phyloP scores from a whole-genome alignment of 2,888 invertebrate genomes.

The Glaucopsyche alexis region DNA sequence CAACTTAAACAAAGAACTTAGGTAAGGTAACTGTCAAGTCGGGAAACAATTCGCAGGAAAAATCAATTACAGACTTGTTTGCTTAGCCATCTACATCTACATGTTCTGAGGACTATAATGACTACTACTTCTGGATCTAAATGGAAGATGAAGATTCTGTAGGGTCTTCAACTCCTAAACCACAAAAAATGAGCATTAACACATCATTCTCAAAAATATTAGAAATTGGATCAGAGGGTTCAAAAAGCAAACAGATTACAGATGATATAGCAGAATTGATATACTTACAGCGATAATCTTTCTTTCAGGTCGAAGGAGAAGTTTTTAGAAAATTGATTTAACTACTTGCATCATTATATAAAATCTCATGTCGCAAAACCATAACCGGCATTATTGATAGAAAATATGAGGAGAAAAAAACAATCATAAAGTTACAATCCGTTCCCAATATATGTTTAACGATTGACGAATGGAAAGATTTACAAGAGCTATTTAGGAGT shows the following conservation, averaged over 20 bases:
- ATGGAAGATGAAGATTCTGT: conserved; percentile 21
- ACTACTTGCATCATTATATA: conserved; percentile 38
- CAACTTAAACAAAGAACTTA: too few relatives aligned
- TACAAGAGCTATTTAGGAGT: too few relatives aligned
- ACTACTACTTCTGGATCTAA: conserved; percentile 23
- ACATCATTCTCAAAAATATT: conserved; percentile 39
- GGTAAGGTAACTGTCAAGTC: too few relatives aligned
- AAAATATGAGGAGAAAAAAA: too few relatives aligned
- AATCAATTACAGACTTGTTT: too few relatives aligned
- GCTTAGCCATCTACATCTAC: too few relatives aligned
- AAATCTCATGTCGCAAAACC: conserved; percentile 42
- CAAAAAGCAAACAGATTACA: conserved; percentile 37
- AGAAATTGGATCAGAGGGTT: conserved; percentile 32
- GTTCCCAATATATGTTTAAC: too few relatives aligned
- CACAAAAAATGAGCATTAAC: conserved; percentile 33
- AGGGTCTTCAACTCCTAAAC: conserved; percentile 38
- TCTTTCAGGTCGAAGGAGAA: conserved; percentile 39
- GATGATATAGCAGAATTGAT: conserved; percentile 37
- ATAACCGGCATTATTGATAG: conserved; percentile 26
- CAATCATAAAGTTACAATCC: too few relatives aligned
- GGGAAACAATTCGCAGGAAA: too few relatives aligned
- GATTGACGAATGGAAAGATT: too few relatives aligned
- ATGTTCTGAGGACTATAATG: too few relatives aligned
- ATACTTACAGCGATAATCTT: conserved; percentile 40
- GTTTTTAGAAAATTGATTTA: conserved; percentile 39